Base-by-base conservation (phyloP, 2,797 vertebrate species). In the Dromococcyx pavoninus region DNA sequence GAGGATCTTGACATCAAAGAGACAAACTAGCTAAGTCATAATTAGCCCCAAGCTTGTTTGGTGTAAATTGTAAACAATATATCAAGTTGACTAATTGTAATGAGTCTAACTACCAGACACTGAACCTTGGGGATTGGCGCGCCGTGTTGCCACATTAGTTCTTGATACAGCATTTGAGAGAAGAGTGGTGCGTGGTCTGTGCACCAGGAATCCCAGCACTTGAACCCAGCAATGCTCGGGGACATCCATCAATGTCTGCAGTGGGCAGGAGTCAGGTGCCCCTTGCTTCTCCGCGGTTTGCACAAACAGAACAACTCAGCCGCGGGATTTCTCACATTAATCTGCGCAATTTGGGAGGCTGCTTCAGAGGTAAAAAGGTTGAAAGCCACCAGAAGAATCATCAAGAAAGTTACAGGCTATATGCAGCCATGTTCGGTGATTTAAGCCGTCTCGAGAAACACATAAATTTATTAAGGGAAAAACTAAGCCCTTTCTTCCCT, bases 61-160 rank as follows among this genome's bases (percentile, higher is more conserved):
- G 78, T 76, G 94, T 97, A 96, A 97, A 97, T 93, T 95, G 94
- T 94, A 96, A 97, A 97, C 96, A 96, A 97, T 97, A 95, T 93
- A 97, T 96, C 93, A 97, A 94, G 86, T 97, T 96, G 96, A 97
- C 96, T 97, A 96, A 96, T 97, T 97, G 95, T 94, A 96, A 96
- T 95, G 97, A 94, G 93, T 62, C 91, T 67, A 35, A 94, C 91
- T 88, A 90, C 50, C 95, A 97, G 96, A 96, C 93, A 71, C 75
- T 10, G 83, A 86, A 35, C 93, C 94, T 82, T 11, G 25, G 94
- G 95, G 94, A 88, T 69, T 39, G 88, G 93, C 76, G 58, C 32
- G 88, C 64, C 67, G 53, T 66, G 83, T 64, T 83, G 56, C 86
- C 72, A 5, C 96, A 57, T 73, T 82, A 86, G 79, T 54, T 22